Base-by-base conservation (phyloP, 2,113 vertebrate species). In the Apteryx owenii region DNA sequence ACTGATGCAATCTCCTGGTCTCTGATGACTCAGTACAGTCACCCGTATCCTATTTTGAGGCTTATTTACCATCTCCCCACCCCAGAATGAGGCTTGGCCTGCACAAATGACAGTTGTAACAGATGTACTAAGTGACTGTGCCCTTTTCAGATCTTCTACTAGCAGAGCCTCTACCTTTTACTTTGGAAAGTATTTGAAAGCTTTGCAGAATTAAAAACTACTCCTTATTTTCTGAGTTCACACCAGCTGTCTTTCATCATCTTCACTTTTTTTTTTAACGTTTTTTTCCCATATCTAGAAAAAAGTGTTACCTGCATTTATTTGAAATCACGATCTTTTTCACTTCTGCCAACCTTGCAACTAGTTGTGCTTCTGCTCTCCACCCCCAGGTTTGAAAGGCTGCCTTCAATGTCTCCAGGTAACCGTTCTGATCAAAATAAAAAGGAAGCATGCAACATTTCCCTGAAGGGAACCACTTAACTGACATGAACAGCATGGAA, bases 11-110 rank as follows among this genome's bases (percentile, higher is more conserved):
- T 19, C 58, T 51, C 69, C 69, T 53, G 60, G 23, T 31, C 65
- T 10, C 51, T 6, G 2, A 6, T 18, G 53, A 10, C 38, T 44
- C 23, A 7, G 1, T 18, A 46, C 2, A 0, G 36, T 42, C 69
- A 10, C n/a, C n/a, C 16, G 10, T 2, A 2, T 22, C 46, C 36
- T 21, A 46, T 8, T 6, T 48, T 15, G 42, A 53, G 42, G 13
- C 12, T 36, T 18, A 26, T 8, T 25, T 66, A 33, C 61, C 8
- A 0, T 14, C 23, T 6, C 10, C 5, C 26, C 6, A 13, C 23
- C 22, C 53, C 7, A 1, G 73, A 22, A 46, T 3, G 13, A 3
- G 20, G 11, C 22, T 26, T 2, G 54, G 22, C 40, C 40, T 10
- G 72, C 53, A 12, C 38, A 9, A 53, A 21, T 1, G 15, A 19